Base-by-base conservation (phyloP, 2,797 vertebrate genomes). In the Enteromius treurensis region DNA sequence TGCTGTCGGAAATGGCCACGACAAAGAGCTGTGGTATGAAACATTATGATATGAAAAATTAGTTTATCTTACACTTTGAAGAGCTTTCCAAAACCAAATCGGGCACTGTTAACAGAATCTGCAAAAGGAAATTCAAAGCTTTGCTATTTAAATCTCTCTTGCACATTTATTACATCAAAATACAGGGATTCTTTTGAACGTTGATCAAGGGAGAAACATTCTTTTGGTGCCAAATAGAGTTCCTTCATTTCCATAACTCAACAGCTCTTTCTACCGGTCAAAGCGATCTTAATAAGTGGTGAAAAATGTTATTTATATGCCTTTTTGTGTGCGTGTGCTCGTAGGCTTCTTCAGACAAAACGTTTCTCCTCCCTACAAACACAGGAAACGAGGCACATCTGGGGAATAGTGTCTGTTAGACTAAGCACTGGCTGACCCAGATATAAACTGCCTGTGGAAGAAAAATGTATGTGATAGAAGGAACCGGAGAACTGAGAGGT, bases 391-490 rank as follows among this genome's bases (percentile, higher is more conserved):
- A 85, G 75, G 79, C 82, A 80, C 49, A 86, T 86, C 80, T 53
- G 70, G 79, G 77, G 79, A 82, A 86, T 82, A 81, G 77, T 84
- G 79, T 87, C 80, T 87, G 68, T 75, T 70, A 79, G 82, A 85
- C 79, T 87, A 82, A 79, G 83, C 84, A 85, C 85, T 84, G 81
- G 42, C 53, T 86, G 85, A 86, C 86, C 85, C 79, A 85, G 68
- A 82, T 86, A 84, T 82, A 81, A 79, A 76, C 19, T 17, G 83
- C 80, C 80, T 81, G 81, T 80, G 47, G 60, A 78, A 60, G 32
- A 49, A 55, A 40, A 84, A 69, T 55, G 83, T 79, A 47, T 84
- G 74, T 65, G 81, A 83, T 58, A 64, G 74, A 68, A 67, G 81
- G 65, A 80, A 70, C 15, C 2, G 17, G 40, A 45, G 69, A 81